phyloP scores from a whole-genome alignment of 2,113 vertebrate genomes.

The Salvator merianae region DNA sequence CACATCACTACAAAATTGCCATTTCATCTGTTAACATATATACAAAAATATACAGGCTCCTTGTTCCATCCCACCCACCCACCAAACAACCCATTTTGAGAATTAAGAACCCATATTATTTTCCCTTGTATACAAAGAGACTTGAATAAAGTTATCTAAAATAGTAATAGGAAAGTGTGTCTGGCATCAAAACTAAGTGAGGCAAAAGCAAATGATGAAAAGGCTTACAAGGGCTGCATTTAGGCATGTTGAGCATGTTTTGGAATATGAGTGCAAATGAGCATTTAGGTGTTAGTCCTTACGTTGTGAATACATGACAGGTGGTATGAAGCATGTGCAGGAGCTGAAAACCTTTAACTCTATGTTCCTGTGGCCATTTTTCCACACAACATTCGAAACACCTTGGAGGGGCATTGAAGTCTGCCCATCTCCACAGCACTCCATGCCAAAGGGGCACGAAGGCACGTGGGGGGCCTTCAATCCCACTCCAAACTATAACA shows the following conservation, averaged over 20 bases:
- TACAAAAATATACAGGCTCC: constrained; percentile 80
- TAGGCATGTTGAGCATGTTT: background rate
- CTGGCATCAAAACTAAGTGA: constrained; percentile 15
- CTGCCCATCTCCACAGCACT: too few relatives aligned
- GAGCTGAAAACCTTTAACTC: background rate
- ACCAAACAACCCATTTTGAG: constrained; percentile 51
- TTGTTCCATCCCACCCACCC: constrained; percentile 35
- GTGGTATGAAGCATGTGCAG: background rate
- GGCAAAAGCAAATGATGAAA: constrained; percentile 44
- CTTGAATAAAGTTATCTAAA: constrained; percentile 49
- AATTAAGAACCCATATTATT: constrained; percentile 47
- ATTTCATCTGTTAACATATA: constrained; percentile 76
- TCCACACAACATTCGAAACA: too few relatives aligned
- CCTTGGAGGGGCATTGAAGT: too few relatives aligned
- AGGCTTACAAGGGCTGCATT: background rate
- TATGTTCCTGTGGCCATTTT: background rate
- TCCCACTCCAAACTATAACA: too few relatives aligned
- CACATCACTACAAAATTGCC: constrained; percentile 80
- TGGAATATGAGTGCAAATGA: background rate
- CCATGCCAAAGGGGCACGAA: too few relatives aligned
- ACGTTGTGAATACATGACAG: too few relatives aligned
- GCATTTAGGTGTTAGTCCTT: too few relatives aligned
- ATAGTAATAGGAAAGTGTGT: constrained; percentile 52
- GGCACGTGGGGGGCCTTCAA: too few relatives aligned
- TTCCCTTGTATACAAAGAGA: constrained; percentile 55